Evolutionary conservation across 2,888 invertebrate species (phyloP), one percentile per base, ranked within the genome.

Genomic region (Ectobius pallidus): DNA sequence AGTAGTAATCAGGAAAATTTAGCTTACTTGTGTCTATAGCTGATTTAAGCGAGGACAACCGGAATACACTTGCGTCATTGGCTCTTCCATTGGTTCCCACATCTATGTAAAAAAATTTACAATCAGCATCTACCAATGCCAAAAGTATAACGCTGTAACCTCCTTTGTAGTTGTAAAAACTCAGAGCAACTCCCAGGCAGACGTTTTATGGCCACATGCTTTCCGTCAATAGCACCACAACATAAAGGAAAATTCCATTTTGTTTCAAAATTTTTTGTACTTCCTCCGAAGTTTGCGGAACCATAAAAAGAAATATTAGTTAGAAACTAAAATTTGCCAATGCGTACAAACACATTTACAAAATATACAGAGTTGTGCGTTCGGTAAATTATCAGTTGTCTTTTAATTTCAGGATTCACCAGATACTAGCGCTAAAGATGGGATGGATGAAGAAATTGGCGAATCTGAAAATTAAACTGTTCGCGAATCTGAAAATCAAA

Each of bases 171-270:
- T 63, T 63, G 32, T 34, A 63, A 20, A 4, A 63, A 30, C 71
- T 80, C 78, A 30, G 77, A 77, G 73, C 79, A 79, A 71, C 75
- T 77, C 67, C 78, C 74, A 22, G 74, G 58, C 22, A 80, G n/a
- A n/a, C n/a, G n/a, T n/a, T n/a, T n/a, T n/a, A n/a, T n/a, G n/a
- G n/a, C n/a, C n/a, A n/a, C n/a, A n/a, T n/a, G n/a, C n/a, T n/a
- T n/a, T n/a, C n/a, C n/a, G n/a, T n/a, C n/a, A n/a, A n/a, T n/a
- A n/a, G n/a, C n/a, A n/a, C n/a, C n/a, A 42, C 78, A 62, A 69
- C 77, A 78, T 68, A 78, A 76, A 46, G 80, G 81, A 75, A 80
- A 81, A 69, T 79, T 76, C 80, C 80, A 81, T 68, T 75, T 75
- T 46, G 77, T 69, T 30, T 78, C 75, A n/a, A 73, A 78, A 80